Evolutionary conservation across 1,140 invertebrate species (phyloP).

Genomic region (Papilio aristodemus): DNA sequence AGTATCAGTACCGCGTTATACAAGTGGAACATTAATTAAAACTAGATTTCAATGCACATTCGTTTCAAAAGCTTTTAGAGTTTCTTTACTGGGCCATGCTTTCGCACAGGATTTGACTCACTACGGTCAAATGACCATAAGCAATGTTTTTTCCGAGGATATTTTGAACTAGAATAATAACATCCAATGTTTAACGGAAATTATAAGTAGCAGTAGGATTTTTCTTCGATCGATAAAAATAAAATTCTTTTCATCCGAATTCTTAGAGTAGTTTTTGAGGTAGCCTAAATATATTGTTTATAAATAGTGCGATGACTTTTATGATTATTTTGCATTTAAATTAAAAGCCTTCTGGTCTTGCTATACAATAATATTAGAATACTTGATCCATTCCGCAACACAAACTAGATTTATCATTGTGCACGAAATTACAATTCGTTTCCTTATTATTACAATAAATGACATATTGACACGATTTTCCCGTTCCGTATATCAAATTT

Average conservation of each 20-base stretch:
- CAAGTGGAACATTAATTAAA: neutral
- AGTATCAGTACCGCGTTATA: neutral
- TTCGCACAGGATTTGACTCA: neutral
- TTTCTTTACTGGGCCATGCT: neutral
- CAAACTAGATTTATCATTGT: neutral
- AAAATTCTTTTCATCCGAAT: no score
- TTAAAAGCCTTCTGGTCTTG: neutral
- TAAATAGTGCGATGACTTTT: no score
- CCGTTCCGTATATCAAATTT: neutral
- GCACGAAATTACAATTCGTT: neutral
- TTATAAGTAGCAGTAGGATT: no score
- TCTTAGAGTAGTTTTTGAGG: no score
- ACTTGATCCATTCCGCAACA: neutral
- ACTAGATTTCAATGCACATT: neutral
- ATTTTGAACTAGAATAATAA: no score
- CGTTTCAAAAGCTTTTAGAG: neutral
- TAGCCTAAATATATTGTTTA: no score
- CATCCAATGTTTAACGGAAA: no score
- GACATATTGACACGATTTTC: neutral
- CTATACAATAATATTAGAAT: neutral
- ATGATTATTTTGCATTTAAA: neutral
- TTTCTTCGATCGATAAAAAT: no score
- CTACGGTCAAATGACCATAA: no score
- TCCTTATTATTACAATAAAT: conserved; percentile 10
- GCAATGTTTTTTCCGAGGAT: no score